phyloP scores from a whole-genome alignment of 2,113 vertebrate species.

The Sebastes fasciatus region DNA sequence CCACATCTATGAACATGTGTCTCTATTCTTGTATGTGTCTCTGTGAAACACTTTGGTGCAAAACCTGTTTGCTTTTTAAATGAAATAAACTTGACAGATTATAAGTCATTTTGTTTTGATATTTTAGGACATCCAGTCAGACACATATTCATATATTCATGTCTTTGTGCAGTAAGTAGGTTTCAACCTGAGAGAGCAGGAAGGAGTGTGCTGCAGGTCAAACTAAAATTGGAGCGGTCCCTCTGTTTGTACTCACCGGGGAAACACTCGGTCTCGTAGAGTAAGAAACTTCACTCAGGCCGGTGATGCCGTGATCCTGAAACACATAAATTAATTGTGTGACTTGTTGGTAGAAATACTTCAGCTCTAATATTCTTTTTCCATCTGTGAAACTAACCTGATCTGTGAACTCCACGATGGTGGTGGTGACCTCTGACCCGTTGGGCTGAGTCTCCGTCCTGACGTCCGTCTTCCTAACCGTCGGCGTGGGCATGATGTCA shows the following conservation, averaged over 20 bases:
- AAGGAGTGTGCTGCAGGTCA: constrained; percentile 23
- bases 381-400: constrained; percentile 66
- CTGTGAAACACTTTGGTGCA: too few species aligned
- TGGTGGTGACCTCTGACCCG: constrained; percentile 85
- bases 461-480: constrained; percentile 80
- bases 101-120: neutral
- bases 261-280: constrained; percentile 82
- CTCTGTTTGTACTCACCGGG: constrained; percentile 79
- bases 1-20: too few species aligned
- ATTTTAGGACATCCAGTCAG: constrained; percentile 18
- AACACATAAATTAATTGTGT: constrained; percentile 45
- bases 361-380: neutral
- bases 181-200: constrained; percentile 35
- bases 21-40: too few species aligned
- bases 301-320: constrained; percentile 79
- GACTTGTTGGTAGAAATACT: neutral
- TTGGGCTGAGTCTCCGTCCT: constrained; percentile 84
- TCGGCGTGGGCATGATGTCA: constrained; percentile 68
- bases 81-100: neutral
- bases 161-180: constrained; percentile 43
- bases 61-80: too few species aligned
- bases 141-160: neutral
- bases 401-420: constrained; percentile 84
- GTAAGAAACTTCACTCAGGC: constrained; percentile 79
- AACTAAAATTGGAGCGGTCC: constrained; percentile 44